These are phyloP conservation scores for Cephus sareptanus DNA, from an alignment of 2,888 invertebrate genomes.

Conservation along the genomic window DNA sequence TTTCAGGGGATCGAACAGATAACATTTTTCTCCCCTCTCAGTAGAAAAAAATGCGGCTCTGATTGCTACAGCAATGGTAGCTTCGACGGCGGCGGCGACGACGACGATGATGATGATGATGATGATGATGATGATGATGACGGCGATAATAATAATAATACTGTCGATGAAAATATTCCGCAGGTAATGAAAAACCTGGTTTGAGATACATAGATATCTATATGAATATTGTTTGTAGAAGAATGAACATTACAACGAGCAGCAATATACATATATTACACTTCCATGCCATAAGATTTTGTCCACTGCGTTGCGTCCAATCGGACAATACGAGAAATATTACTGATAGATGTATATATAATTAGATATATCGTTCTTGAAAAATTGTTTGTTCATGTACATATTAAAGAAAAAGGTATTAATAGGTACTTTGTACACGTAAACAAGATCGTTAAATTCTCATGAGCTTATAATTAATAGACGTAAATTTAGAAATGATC, in stretches of 20 bases:
- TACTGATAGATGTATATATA: background rate
- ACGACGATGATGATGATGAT: background rate
- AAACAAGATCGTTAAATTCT: background rate
- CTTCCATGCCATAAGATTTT: background rate
- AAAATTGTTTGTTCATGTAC: background rate
- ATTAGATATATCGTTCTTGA: background rate
- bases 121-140: no score
- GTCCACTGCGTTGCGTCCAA: background rate
- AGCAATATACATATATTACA: background rate
- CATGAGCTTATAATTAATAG: background rate
- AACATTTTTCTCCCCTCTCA: background rate
- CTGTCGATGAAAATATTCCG: background rate
- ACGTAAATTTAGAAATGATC: background rate
- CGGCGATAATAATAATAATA: background rate
- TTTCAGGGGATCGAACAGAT: background rate
- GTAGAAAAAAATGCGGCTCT: background rate
- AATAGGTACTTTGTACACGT: background rate
- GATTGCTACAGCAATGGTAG: background rate
- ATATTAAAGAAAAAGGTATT: background rate
- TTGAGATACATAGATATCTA: background rate
- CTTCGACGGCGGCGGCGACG: background rate
- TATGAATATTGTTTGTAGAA: background rate
- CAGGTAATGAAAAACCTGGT: background rate
- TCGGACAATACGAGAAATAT: background rate
- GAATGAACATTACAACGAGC: background rate